Evolutionary conservation across 1,140 invertebrate genomes (phyloP).

Genomic region (Reticulitermes speratus): DNA sequence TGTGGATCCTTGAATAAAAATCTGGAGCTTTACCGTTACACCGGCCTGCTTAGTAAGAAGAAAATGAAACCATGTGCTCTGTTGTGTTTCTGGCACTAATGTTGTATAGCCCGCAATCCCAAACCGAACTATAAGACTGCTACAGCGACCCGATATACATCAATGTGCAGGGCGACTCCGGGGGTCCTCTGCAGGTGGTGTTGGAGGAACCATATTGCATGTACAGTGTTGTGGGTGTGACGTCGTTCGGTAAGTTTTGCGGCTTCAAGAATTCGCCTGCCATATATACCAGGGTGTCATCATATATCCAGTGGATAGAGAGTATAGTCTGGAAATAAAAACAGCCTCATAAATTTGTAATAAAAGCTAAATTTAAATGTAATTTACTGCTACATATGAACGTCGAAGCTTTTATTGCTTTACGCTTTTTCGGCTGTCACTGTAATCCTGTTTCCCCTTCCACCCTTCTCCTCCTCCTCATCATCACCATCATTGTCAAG

Average conservation of each 20-base stretch:
- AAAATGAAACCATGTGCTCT: too few relatives aligned
- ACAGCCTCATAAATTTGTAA: neutral
- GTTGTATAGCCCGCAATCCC: too few relatives aligned
- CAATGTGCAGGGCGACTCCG: conserved; percentile 61
- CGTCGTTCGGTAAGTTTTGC: conserved; percentile 54
- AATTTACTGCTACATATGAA: neutral
- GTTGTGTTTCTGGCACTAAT: too few relatives aligned
- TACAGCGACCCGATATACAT: too few relatives aligned
- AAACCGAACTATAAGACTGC: too few relatives aligned
- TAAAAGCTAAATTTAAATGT: neutral
- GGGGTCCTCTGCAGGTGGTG: conserved; percentile 56
- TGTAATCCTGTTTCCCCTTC: neutral
- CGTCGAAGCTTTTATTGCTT: neutral
- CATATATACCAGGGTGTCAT: conserved; percentile 51
- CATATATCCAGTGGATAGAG: conserved; percentile 55
- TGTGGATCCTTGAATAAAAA: neutral
- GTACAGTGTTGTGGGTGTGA: conserved; percentile 59
- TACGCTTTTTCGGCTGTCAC: neutral
- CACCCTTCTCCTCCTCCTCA: neutral
- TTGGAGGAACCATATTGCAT: conserved; percentile 54
- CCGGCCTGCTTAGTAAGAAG: too few relatives aligned
- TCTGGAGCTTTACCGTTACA: too few relatives aligned
- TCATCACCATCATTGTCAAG: neutral
- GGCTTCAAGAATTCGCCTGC: conserved; percentile 48
- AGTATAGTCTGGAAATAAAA: conserved; percentile 42